Evolutionary conservation across 2,797 vertebrate genomes (phyloP).

Genomic region (Premnoplex brunnescens): DNA sequence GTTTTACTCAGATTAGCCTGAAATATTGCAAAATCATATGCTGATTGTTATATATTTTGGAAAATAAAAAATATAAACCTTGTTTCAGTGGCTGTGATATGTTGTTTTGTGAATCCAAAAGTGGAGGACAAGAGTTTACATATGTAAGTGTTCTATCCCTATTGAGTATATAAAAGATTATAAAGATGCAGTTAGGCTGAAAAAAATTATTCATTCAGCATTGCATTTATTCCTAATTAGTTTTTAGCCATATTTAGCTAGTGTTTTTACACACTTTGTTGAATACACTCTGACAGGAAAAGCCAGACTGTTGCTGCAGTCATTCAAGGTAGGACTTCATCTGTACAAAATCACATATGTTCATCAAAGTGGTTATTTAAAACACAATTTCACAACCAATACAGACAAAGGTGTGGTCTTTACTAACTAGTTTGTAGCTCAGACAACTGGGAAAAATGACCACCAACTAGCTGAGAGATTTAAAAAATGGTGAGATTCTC

Average conservation of each 20-base stretch:
- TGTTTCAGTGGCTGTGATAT: not conserved
- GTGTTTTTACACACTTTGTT: not conserved
- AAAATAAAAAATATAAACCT: constrained; percentile 55
- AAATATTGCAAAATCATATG: constrained; percentile 20
- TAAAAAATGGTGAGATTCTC: not conserved
- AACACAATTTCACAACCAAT: not conserved
- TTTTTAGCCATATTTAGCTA: not conserved
- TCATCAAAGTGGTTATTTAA: not conserved
- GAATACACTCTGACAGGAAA: not conserved
- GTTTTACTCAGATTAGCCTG: not conserved
- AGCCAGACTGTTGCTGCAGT: not conserved
- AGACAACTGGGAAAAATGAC: not conserved
- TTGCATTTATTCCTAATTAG: not conserved
- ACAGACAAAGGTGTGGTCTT: not conserved
- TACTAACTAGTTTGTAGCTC: not conserved
- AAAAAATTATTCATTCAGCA: not conserved
- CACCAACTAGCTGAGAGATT: not conserved
- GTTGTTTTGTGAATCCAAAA: not conserved
- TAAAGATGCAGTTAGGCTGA: not conserved
- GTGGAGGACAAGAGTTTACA: not conserved
- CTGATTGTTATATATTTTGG: constrained; percentile 14
- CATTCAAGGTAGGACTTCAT: not conserved
- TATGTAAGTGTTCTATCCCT: not conserved
- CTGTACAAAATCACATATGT: not conserved
- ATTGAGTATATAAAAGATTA: not conserved